These are phyloP conservation scores for Hycleus cichorii DNA, from an alignment of 1,140 invertebrate genomes.

Conservation along the genomic window DNA sequence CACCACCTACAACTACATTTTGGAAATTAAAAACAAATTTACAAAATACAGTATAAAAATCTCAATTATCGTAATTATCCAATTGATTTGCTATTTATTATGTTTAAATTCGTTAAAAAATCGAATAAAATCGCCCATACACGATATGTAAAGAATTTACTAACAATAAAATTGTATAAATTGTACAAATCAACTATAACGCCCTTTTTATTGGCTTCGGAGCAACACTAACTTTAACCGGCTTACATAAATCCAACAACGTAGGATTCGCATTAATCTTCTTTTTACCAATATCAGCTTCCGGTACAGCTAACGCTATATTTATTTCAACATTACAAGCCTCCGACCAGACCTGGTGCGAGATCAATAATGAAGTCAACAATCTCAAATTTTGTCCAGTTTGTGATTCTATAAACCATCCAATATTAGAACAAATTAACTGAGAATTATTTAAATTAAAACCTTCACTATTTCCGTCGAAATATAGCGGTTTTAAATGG, in stretches of 20 bases:
- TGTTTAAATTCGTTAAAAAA: no score
- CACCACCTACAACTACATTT: no score
- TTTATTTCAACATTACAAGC: constrained; percentile 82
- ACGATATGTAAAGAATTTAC: no score
- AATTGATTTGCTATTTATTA: no score
- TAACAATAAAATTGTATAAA: background rate
- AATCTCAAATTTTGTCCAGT: constrained; percentile 63
- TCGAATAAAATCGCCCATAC: no score
- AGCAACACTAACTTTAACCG: constrained; percentile 80
- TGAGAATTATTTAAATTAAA: background rate
- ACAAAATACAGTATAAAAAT: no score
- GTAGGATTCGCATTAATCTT: constrained; percentile 53
- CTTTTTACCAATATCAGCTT: constrained; percentile 49
- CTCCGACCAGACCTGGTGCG: constrained; percentile 86
- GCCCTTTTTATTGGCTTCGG: constrained; percentile 79
- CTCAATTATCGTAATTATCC: no score
- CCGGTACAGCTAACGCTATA: constrained; percentile 70
- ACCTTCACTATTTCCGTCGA: constrained; percentile 29
- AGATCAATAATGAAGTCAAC: constrained; percentile 77
- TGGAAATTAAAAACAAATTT: no score
- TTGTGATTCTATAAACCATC: constrained; percentile 20
- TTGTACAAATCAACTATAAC: background rate
- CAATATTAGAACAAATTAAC: background rate
- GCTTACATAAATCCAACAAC: constrained; percentile 78
- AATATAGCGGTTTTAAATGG: constrained; percentile 54